Percentiles rank a stretch among this genome's conserved stretches.
These are phyloP conservation scores for Pachycephus smyrnensis DNA, from an alignment of 2,888 invertebrate species.

Conservation along the genomic window DNA sequence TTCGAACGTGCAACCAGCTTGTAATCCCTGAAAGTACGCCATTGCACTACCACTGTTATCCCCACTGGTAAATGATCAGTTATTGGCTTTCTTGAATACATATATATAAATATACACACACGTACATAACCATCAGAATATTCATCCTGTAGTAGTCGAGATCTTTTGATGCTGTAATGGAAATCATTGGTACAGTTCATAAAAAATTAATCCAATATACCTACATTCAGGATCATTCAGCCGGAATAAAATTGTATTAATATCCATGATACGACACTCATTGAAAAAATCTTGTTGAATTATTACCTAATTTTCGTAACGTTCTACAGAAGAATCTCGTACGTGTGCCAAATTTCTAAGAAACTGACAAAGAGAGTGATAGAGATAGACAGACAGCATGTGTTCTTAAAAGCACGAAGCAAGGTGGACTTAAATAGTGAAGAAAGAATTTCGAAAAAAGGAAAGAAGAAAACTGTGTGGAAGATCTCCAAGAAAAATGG, in stretches of 20 bases:
- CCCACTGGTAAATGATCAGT: neutral
- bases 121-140: neutral
- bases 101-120: no score
- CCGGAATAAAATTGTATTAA: no score
- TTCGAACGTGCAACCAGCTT: neutral
- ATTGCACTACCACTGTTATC: neutral
- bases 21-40: neutral
- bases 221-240: no score
- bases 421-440: neutral
- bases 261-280: no score
- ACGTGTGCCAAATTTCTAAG: neutral
- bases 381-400: neutral
- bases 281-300: no score
- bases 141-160: neutral
- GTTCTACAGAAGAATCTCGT: neutral
- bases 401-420: neutral
- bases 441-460: no score
- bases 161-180: neutral
- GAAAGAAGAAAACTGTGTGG: neutral
- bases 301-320: neutral
- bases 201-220: neutral
- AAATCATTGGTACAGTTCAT: neutral
- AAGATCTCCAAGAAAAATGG: neutral
- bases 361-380: neutral
- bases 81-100: neutral